These are phyloP conservation scores for Zapus hudsonius DNA, from an alignment of 2,113 vertebrate genomes.

Conservation along the genomic window DNA sequence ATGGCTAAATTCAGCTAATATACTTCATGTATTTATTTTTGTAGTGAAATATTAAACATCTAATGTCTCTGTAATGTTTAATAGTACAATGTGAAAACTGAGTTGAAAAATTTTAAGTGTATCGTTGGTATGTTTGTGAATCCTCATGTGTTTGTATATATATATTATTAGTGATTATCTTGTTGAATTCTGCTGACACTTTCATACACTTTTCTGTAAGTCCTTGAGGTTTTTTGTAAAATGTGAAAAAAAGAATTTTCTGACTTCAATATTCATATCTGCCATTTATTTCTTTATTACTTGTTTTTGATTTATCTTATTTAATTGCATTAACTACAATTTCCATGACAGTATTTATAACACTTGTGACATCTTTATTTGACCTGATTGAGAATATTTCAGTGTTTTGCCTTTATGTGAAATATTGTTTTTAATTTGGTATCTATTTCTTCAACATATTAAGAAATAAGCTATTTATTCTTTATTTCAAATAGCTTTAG, in stretches of 20 bases:
- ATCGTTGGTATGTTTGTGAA: not conserved
- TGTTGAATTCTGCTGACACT: not conserved
- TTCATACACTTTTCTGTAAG: not conserved
- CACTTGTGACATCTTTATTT: not conserved
- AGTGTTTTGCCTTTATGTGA: not conserved
- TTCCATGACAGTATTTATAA: not conserved
- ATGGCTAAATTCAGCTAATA: not conserved
- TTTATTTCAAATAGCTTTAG: not conserved
- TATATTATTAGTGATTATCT: not conserved
- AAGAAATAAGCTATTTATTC: slow-evolving; percentile 1
- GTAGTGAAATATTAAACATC: not conserved
- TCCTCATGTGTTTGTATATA: not conserved
- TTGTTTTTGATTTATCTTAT: not conserved
- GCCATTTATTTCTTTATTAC: not conserved
- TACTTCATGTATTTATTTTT: not conserved
- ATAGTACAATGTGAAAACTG: not conserved
- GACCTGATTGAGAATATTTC: not conserved
- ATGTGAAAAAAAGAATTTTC: not conserved
- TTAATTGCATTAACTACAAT: not conserved
- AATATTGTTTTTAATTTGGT: not conserved
- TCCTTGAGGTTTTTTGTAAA: not conserved
- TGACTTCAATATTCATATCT: not conserved
- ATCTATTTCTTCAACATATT: not conserved
- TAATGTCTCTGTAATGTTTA: not conserved
- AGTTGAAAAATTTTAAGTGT: not conserved